Percentiles rank a stretch among this genome's conserved stretches.
These are phyloP conservation scores for Lysandra coridon DNA, from an alignment of 2,888 invertebrate genomes.

Conservation along the genomic window DNA sequence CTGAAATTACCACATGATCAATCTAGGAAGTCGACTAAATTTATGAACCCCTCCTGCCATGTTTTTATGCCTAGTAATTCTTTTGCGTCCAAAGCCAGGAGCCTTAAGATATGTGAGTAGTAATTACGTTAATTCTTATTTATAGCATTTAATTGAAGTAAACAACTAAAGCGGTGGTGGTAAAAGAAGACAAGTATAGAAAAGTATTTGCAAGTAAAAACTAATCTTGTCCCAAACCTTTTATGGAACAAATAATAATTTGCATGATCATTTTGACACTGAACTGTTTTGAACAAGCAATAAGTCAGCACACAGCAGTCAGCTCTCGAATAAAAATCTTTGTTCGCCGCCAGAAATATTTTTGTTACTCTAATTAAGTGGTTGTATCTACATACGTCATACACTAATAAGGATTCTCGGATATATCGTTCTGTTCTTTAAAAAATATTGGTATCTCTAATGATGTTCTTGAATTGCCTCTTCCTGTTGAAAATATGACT, in stretches of 20 bases:
- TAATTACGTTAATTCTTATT: not conserved
- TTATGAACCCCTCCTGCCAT: conserved; percentile 24
- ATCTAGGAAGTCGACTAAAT: conserved; percentile 37
- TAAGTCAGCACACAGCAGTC: not conserved
- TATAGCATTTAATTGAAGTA: not conserved
- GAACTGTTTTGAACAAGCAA: not conserved
- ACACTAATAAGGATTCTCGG: not conserved
- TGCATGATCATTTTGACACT: not conserved
- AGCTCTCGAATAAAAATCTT: not conserved
- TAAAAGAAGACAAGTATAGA: not conserved
- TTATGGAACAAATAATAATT: not conserved
- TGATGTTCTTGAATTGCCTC: not conserved
- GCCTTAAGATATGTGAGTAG: not conserved
- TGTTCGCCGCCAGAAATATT: not conserved
- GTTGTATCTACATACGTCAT: not conserved
- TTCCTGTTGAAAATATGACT: not conserved
- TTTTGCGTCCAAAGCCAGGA: conserved; percentile 2
- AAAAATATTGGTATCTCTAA: not conserved
- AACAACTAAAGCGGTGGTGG: not conserved
- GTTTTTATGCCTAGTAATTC: conserved; percentile 30
- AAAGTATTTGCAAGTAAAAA: not conserved
- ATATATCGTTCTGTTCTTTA: not conserved
- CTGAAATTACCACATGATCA: conserved; percentile 23
- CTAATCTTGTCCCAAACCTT: not conserved
- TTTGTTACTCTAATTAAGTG: not conserved